These are phyloP conservation scores for Odontomyia ornata DNA, from an alignment of 2,888 invertebrate species.

Conservation along the genomic window DNA sequence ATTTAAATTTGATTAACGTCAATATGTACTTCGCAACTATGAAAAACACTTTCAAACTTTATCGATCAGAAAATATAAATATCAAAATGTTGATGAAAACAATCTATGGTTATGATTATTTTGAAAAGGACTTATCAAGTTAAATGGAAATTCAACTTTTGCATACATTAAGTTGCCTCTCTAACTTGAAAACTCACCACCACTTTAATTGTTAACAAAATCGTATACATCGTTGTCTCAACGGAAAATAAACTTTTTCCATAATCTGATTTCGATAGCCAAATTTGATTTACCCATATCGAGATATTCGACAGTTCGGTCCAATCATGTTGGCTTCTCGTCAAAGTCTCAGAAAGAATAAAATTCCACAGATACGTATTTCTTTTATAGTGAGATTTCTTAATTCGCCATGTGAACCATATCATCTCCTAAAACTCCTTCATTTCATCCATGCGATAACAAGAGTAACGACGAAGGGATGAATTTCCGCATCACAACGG, in stretches of 20 bases:
- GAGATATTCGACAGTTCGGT: not conserved
- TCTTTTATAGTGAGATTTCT: constrained; percentile 16
- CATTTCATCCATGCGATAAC: not conserved
- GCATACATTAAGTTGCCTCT: too few species aligned
- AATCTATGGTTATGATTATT: too few species aligned
- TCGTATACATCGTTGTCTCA: not conserved
- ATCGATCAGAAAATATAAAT: too few species aligned
- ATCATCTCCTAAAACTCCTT: constrained; percentile 5
- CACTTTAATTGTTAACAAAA: not conserved
- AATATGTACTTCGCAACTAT: too few species aligned
- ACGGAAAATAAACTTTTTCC: not conserved
- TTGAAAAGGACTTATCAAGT: too few species aligned
- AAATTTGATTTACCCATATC: constrained; percentile 1
- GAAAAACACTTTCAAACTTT: too few species aligned
- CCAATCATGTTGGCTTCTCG: not conserved
- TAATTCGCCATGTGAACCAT: constrained; percentile 31
- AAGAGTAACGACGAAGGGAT: not conserved
- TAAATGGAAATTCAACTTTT: too few species aligned
- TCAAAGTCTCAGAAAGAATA: not conserved
- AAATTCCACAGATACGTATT: not conserved
- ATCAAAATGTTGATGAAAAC: too few species aligned
- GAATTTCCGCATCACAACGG: not conserved
- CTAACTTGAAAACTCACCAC: too few species aligned
- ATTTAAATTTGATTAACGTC: too few species aligned
- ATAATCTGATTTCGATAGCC: not conserved